A percentile compares a stretch with the other conserved stretches of the same genome.
phyloP scores from a whole-genome alignment of 2,888 invertebrate species.

The Psococerastis gibbosa region DNA sequence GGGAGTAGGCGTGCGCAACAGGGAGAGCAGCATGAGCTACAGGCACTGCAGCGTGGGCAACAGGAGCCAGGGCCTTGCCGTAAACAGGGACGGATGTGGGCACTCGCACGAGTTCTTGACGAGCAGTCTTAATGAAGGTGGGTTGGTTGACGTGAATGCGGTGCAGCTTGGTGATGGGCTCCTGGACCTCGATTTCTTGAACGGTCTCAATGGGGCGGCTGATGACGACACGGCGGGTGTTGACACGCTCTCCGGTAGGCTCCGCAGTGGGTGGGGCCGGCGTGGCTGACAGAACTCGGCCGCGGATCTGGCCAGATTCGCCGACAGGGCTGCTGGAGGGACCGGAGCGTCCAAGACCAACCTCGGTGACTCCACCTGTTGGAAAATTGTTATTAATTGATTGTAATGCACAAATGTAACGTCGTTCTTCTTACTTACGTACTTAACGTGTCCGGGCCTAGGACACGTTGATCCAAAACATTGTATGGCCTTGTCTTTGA shows the following conservation, averaged over 20 bases:
- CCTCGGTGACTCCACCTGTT: conserved; percentile 19
- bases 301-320: conserved; percentile 29
- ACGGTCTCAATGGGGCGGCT: conserved; percentile 39
- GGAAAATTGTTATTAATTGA: neutral
- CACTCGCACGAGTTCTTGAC: conserved; percentile 27
- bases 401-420: too few relatives aligned
- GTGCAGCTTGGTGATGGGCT: conserved; percentile 37
- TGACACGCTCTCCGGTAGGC: conserved; percentile 34
- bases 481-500: too few relatives aligned
- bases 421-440: too few relatives aligned
- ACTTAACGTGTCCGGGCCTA: too few relatives aligned
- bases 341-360: conserved; percentile 15
- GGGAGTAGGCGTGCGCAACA: conserved; percentile 3
- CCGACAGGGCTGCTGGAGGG: conserved; percentile 25
- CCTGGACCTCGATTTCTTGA: conserved; percentile 34
- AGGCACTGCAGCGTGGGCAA: conserved; percentile 14
- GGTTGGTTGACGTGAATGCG: conserved; percentile 36
- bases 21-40: conserved; percentile 8
- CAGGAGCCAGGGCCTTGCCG: conserved; percentile 23
- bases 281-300: conserved; percentile 36
- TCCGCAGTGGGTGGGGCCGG: conserved; percentile 31
- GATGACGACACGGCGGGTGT: conserved; percentile 39
- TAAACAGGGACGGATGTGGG: conserved; percentile 27
- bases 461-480: too few relatives aligned
- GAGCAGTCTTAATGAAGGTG: conserved; percentile 30